phyloP scores from a whole-genome alignment of 2,113 vertebrate genomes.

The Ammodytes marinus region DNA sequence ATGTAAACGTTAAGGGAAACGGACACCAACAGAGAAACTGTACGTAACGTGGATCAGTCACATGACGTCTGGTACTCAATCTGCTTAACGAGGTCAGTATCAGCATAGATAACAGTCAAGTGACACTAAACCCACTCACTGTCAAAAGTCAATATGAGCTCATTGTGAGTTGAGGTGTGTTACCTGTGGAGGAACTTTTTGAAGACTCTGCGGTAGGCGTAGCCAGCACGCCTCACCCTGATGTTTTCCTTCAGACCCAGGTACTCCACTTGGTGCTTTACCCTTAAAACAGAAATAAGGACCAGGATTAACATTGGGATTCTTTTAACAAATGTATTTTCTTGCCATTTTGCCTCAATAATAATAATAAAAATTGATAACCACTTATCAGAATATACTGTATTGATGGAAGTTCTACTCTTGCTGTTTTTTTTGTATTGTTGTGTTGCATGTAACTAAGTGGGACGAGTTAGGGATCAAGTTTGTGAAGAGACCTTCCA shows the following conservation, averaged over 20 bases:
- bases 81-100: not conserved
- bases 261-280: constrained; percentile 98
- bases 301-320: not conserved
- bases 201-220: constrained; percentile 95
- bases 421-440: constrained; percentile 1
- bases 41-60: not conserved
- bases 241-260: constrained; percentile 98
- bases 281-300: constrained; percentile 79
- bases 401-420: not conserved
- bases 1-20: not conserved
- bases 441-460: not conserved
- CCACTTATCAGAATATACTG: not conserved
- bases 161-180: constrained; percentile 14
- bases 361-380: not conserved
- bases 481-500: not conserved
- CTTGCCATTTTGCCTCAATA: not conserved
- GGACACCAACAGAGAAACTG: not conserved
- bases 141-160: not conserved
- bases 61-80: not conserved
- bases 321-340: not conserved
- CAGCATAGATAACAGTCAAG: not conserved
- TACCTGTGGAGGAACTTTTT: constrained; percentile 97
- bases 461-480: not conserved
- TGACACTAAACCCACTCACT: not conserved
- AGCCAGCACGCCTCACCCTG: constrained; percentile 95